Evolutionary conservation across 2,797 vertebrate species (phyloP), one percentile per base, ranked within the genome.

Genomic region (Enteromius anoplus): DNA sequence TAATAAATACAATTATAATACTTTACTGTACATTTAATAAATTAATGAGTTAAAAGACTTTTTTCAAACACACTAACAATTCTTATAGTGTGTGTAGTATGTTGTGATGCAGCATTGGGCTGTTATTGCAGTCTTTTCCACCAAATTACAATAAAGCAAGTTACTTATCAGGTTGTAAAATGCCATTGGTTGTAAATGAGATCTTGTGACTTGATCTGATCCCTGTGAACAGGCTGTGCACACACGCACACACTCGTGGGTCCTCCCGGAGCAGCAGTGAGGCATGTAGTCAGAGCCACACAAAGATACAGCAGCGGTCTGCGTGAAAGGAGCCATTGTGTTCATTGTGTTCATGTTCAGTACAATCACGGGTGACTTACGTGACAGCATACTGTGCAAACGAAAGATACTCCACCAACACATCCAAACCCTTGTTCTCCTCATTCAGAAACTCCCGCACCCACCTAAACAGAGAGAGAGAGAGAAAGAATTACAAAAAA

Each of bases 401-500:
- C 1, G 97, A 99, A 72, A 99, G 95, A 90, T 99, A 99, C 70
- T 99, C 98, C 94, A 99, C 98, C 88, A 99, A 93, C 37, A 99
- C 95, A 60, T 99, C 97, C 87, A 99, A 94, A 47, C 98, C 98
- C 93, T 97, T 97, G 93, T 99, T 99, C 85, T 98, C 97, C 85
- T 99, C 97, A n/a, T 99, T 99, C 88, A 99, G 88, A 94, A 99
- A 99, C 89, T 99, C 98, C 88, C 97, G 94, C 87, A 99, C 98
- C 98, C 98, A 99, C 83, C 98, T 99, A 93, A 70, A 71, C 42
- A 81, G 23, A 73, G 71, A 32, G 26, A 81, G 23, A 73, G 26
- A 71, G 21, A 69, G 34, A 66, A 4, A 51, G 0, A 49, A 17
- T 76, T 76, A 62, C 3, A 8, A 77, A 45, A 12, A 26, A 26